Evolutionary conservation across 2,888 invertebrate genomes (phyloP), one percentile per base, ranked within the genome.

Genomic region (Caenorhabditis angaria): DNA sequence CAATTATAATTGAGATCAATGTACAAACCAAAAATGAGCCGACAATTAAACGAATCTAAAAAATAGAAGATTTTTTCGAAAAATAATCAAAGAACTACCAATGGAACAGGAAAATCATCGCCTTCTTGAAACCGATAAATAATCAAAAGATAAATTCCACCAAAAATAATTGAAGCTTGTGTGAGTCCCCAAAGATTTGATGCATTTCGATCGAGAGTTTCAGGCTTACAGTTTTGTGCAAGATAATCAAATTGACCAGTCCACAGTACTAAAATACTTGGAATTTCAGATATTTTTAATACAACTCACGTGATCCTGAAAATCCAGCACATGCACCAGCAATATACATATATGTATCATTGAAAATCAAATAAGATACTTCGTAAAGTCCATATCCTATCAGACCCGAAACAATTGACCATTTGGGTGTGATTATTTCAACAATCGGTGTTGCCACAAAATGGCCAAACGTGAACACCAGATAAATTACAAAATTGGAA

Each of bases 231-330:
- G 18, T 72, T 72, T 29, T 67, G 72, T n/a, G 72, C 67, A 4
- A 72, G 28, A 41, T 72, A 72, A 48, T 72, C 72, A n/a, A 72
- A 72, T 32, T 72, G 72, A 1, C 72, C 72, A 20, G 72, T 72
- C 72, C 72, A 72, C 6, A 72, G 50, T 55, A 72, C 72, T 67
- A 25, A 10, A 24, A 10, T 8, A 24, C 24, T 18, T 22, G 12
- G 28, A 54, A 28, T 27, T 20, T 61, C 1, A 10, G 0, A 41
- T 5, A 47, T 3, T 14, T 35, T 35, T 50, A 24, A 1, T 35
- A 2, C 4, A 35, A 56, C 67, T 28, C 14, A 72, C 72, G 41
- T 3, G 72, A 72, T 20, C 72, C 72, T 10, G 67, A 64, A 55
- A 72, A 72, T 1, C 72, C 72, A n/a, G 72, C 64, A 55, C 60